Evolutionary conservation across 2,797 vertebrate genomes (phyloP).

Genomic region (Sebastes diaconus): DNA sequence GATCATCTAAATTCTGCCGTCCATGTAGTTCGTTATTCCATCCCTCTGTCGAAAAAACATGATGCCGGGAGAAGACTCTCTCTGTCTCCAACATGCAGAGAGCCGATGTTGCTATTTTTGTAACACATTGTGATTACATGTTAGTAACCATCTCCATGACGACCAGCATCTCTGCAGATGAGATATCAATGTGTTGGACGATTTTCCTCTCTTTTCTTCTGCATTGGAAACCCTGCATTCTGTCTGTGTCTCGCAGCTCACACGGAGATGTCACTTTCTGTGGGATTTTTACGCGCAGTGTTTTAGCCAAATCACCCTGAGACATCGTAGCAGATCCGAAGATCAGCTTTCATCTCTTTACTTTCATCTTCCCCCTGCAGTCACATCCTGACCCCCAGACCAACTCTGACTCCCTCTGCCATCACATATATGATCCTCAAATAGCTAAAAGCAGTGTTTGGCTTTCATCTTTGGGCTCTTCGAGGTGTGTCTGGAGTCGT

Average conservation of each 20-base stretch:
- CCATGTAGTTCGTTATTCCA: constrained; percentile 54
- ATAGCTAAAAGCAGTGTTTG: background rate
- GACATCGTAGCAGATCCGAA: background rate
- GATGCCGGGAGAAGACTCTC: constrained; percentile 1
- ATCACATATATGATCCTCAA: background rate
- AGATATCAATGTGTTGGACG: constrained; percentile 23
- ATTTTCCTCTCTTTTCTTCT: constrained; percentile 1
- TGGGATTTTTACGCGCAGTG: background rate
- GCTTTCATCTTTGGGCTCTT: constrained; percentile 48
- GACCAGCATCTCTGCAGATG: constrained; percentile 60
- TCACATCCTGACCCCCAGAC: constrained; percentile 27
- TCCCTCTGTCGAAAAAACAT: constrained; percentile 28
- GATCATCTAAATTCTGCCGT: constrained; percentile 43
- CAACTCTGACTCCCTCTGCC: constrained; percentile 3
- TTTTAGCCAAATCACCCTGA: constrained; percentile 23
- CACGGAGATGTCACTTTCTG: background rate
- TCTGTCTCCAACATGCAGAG: constrained; percentile 13
- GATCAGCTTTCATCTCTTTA: constrained; percentile 51
- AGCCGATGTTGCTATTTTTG: constrained; percentile 44
- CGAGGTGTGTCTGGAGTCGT: constrained; percentile 2
- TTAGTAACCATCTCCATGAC: constrained; percentile 65
- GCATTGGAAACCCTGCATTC: background rate
- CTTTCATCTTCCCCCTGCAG: constrained; percentile 54
- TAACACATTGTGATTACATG: constrained; percentile 57
- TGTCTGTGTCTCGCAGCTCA: background rate